Evolutionary conservation across 2,797 vertebrate species (phyloP), one percentile per base, ranked within the genome.

Genomic region (Benthosema pterotum): DNA sequence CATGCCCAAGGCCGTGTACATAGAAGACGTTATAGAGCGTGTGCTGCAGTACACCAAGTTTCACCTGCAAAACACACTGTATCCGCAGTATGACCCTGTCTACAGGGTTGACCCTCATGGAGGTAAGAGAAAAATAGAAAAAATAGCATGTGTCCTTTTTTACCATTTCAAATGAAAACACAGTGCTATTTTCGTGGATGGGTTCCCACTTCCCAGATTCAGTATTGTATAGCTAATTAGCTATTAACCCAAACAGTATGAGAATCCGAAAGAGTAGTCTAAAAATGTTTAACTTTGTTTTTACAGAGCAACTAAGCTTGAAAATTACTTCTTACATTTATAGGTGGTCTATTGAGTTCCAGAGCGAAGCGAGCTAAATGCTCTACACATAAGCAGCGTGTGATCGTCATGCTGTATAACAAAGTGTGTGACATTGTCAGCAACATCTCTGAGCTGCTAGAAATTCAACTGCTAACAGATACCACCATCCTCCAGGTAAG

Each of bases 1-100:
- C 80, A 99, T 99, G 97, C 96, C 97, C 43, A 99, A 99, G 89
- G 98, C 97, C 45, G 97, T 99, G 48, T 99, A 99, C 90, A 99
- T 99, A 48, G 98, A 99, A 63, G 98, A 99, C 0, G 95, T 99
- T 74, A 99, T 99, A 42, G 98, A 99, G 88, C 94, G 96, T 74
- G 94, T 98, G 86, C 92, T 99, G 69, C 98, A 97, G 1, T 98
- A 96, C 88, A 97, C 96, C 70, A 98, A 99, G 88, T 99, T 97
- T 84, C 97, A 99, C 89, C 93, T 99, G 74, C 96, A 98, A 78
- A 98, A 99, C 82, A 96, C 96, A 5, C 93, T 99, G 57, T 99
- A 99, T 87, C 97, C 97, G 66, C 97, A 99, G 28, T 99, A 99
- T 65, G 97, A 99, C 90, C 97, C 97, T 14, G 97, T 99, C 65